Percentiles rank a stretch among this genome's conserved stretches.
Evolutionary conservation across 2,888 invertebrate species (phyloP).

Genomic region (Sthenelais limicola): DNA sequence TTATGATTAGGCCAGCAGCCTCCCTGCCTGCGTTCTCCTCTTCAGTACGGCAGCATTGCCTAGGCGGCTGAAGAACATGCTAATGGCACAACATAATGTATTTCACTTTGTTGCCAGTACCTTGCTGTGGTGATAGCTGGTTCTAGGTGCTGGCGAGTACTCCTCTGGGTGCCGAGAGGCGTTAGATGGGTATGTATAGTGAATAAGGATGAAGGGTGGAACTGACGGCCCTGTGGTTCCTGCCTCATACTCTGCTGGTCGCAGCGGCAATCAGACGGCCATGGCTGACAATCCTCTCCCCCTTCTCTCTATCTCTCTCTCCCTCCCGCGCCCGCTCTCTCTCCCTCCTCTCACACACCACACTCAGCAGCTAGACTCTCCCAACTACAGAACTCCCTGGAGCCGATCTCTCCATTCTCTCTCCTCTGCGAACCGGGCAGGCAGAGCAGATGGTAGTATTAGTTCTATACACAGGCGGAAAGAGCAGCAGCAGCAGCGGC

Average conservation of each 20-base stretch:
- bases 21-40: neutral
- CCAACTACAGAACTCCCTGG: no score
- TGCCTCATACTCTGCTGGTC: neutral
- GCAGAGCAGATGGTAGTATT: no score
- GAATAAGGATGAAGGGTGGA: slow-evolving; percentile 24
- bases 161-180: no score
- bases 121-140: neutral
- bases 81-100: slow-evolving; percentile 37
- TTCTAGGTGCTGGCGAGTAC: neutral
- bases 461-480: no score
- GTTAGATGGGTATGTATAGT: no score
- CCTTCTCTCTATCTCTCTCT: no score
- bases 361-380: no score
- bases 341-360: no score
- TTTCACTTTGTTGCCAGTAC: slow-evolving; percentile 35
- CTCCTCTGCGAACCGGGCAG: neutral
- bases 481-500: slow-evolving; percentile 1
- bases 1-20: slow-evolving; percentile 33
- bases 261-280: slow-evolving; percentile 13
- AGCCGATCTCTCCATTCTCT: no score
- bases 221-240: slow-evolving; percentile 4
- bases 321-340: no score
- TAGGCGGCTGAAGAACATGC: slow-evolving; percentile 34
- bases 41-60: slow-evolving; percentile 9
- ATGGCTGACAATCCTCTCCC: slow-evolving; percentile 15